Conservation (phyloP, 2,113 vertebrate genomes). For the Tetrao urogallus region DNA sequence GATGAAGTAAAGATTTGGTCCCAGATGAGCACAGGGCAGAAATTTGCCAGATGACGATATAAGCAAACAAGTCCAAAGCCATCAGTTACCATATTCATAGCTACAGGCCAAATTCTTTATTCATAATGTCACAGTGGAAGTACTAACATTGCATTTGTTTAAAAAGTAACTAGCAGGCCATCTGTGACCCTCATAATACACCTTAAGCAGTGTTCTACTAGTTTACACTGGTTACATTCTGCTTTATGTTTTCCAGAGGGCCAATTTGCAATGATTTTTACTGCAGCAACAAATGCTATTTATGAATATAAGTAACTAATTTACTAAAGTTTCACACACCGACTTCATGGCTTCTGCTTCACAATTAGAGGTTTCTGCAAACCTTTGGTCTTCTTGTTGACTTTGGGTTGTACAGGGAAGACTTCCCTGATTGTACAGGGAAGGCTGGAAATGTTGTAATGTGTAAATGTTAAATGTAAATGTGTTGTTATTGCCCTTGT, state of each 20-base stretch:
- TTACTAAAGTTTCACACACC: slow-evolving; percentile 62
- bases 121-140: slow-evolving; percentile 71
- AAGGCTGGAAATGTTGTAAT: background rate
- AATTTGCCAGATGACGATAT: background rate
- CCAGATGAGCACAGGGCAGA: background rate
- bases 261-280: slow-evolving; percentile 52
- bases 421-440: background rate
- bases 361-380: slow-evolving; percentile 46
- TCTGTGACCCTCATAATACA: slow-evolving; percentile 77
- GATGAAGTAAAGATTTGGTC: background rate
- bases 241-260: slow-evolving; percentile 67
- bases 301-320: slow-evolving; percentile 76
- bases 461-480: no score
- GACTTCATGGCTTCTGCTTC: slow-evolving; percentile 12
- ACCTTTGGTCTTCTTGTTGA: background rate
- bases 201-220: slow-evolving; percentile 66
- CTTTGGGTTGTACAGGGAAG: background rate
- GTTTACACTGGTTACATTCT: slow-evolving; percentile 73
- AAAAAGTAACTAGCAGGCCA: slow-evolving; percentile 85
- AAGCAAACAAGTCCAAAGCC: slow-evolving; percentile 19
- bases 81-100: slow-evolving; percentile 9
- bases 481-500: slow-evolving; percentile 34
- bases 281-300: slow-evolving; percentile 19
- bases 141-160: slow-evolving; percentile 87
- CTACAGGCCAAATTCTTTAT: slow-evolving; percentile 75